Conservation (phyloP, 2,113 vertebrate species). For the Cyanoramphus novaezelandiae region DNA sequence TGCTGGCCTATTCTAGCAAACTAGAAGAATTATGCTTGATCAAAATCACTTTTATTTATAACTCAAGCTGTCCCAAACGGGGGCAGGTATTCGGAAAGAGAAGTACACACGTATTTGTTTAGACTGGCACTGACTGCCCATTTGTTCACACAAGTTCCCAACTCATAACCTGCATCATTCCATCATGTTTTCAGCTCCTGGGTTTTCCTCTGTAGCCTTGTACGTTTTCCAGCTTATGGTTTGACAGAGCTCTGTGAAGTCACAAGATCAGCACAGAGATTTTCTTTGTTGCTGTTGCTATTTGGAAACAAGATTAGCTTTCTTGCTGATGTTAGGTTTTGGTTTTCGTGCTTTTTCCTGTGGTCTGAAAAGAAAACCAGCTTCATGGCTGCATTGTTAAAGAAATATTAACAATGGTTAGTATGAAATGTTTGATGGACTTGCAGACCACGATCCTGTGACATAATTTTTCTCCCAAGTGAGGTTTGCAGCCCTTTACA, state of each 20-base stretch:
- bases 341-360: background rate
- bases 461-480: background rate
- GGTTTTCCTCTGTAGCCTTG: background rate
- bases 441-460: background rate
- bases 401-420: background rate
- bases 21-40: background rate
- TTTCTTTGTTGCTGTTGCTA: background rate
- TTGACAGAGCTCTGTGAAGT: background rate
- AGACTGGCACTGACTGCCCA: background rate
- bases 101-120: background rate
- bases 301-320: background rate
- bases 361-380: background rate
- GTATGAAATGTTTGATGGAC: background rate
- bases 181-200: background rate
- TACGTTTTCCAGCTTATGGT: background rate
- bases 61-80: background rate
- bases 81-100: background rate
- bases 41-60: background rate
- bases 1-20: background rate
- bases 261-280: background rate
- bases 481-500: background rate
- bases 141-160: background rate
- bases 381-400: background rate
- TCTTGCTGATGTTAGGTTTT: background rate
- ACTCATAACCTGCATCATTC: background rate